Evolutionary conservation across 2,113 vertebrate species (phyloP).

Genomic region (Megaleporinus macrocephalus): DNA sequence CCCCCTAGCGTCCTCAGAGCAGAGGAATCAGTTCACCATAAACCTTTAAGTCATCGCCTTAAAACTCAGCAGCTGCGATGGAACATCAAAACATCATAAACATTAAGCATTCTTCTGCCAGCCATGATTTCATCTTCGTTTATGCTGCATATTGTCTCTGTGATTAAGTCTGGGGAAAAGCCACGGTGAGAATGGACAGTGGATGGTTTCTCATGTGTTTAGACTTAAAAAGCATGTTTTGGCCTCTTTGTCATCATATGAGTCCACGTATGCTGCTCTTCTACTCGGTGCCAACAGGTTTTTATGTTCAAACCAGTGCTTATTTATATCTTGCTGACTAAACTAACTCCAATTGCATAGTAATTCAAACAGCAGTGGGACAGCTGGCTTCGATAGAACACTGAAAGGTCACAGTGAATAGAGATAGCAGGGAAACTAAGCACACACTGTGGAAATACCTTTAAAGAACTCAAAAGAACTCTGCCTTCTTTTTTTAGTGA

Average conservation of each 20-base stretch:
- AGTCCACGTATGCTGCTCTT: neutral
- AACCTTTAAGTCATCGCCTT: neutral
- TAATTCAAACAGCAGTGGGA: conserved; percentile 29
- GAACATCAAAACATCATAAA: neutral
- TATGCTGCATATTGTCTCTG: neutral
- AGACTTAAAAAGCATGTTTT: conserved; percentile 6
- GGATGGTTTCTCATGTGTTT: neutral
- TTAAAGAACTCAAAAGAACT: neutral
- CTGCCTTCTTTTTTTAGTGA: no score
- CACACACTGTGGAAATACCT: neutral
- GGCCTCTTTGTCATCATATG: neutral
- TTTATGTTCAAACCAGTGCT: neutral
- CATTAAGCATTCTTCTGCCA: neutral
- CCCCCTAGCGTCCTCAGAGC: neutral
- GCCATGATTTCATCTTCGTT: neutral
- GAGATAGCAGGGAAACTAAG: neutral
- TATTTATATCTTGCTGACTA: conserved; percentile 23
- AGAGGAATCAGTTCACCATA: neutral
- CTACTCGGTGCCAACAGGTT: neutral
- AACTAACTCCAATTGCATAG: neutral
- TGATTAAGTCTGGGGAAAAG: neutral
- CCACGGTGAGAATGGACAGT: neutral
- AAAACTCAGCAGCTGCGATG: neutral
- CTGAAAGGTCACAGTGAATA: neutral
- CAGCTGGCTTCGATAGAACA: conserved; percentile 40